These are phyloP conservation scores for Phoronis australis DNA, from an alignment of 2,888 invertebrate genomes.

Conservation along the genomic window DNA sequence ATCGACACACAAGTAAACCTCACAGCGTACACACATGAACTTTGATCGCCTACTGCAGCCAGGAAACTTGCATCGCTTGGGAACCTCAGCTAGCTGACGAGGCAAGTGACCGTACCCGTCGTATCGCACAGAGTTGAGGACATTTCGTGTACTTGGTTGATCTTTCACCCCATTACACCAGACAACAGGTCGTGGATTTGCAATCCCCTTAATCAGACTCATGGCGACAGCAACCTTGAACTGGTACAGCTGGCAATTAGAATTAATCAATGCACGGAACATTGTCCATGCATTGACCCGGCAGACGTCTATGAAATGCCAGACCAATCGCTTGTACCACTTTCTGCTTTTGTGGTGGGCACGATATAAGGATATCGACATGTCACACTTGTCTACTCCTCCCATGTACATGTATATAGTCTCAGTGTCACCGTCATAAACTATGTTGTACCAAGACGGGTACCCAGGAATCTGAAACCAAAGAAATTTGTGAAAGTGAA, in stretches of 20 bases:
- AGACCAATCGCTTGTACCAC: slow-evolving; percentile 8
- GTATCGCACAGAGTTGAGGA: neutral
- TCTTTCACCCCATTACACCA: neutral
- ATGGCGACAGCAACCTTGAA: neutral
- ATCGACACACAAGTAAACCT: too few relatives aligned
- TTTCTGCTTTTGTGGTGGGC: slow-evolving; percentile 4
- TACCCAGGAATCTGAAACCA: too few relatives aligned
- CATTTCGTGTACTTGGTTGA: neutral
- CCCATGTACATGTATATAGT: too few relatives aligned
- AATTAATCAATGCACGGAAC: neutral
- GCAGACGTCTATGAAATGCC: slow-evolving; percentile 8
- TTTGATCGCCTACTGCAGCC: neutral
- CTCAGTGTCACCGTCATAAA: too few relatives aligned
- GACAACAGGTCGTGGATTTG: neutral
- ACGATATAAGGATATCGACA: slow-evolving; percentile 3
- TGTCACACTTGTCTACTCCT: slow-evolving; percentile 1
- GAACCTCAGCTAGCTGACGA: neutral
- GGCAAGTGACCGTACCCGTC: slow-evolving; percentile 1
- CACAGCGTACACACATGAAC: neutral
- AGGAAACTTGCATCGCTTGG: neutral
- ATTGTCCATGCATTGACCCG: slow-evolving; percentile 7
- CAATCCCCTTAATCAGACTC: neutral
- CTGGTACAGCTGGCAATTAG: neutral
- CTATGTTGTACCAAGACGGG: too few relatives aligned
- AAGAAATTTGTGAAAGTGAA: too few relatives aligned